A percentile compares a stretch with the other conserved stretches of the same genome.
Evolutionary conservation across 2,113 vertebrate species (phyloP).

Genomic region (Columba janthina): DNA sequence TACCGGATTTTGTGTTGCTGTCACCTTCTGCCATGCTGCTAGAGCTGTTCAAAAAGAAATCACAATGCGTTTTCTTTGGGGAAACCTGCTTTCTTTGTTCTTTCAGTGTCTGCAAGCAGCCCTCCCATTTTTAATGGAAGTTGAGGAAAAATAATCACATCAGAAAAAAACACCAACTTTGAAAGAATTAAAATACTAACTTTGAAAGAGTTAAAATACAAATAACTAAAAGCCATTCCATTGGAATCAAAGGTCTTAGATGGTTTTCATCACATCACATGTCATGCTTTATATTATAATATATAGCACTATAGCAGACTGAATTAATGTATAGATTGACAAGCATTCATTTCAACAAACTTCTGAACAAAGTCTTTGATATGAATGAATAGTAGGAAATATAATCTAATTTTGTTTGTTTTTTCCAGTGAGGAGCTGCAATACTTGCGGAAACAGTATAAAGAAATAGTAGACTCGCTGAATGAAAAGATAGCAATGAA

Average conservation of each 20-base stretch:
- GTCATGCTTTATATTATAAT: not conserved
- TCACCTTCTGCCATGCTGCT: not conserved
- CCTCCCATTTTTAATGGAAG: not conserved
- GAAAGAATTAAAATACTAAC: not conserved
- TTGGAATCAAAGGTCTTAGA: not conserved
- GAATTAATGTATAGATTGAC: not conserved
- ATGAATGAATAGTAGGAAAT: not conserved
- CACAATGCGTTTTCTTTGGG: not conserved
- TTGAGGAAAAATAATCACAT: not conserved
- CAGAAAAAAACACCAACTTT: not conserved
- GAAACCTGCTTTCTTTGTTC: not conserved
- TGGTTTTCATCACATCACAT: not conserved
- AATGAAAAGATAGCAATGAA: slow-evolving; percentile 67
- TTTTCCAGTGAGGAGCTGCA: slow-evolving; percentile 57
- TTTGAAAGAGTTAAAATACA: not conserved
- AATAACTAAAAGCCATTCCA: not conserved
- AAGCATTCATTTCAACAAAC: not conserved
- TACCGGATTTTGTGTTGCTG: not conserved
- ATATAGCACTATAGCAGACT: not conserved
- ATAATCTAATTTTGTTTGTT: not conserved
- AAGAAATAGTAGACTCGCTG: slow-evolving; percentile 39
- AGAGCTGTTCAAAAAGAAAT: not conserved
- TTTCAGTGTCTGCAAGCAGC: not conserved
- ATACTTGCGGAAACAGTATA: not conserved
- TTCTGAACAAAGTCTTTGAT: not conserved